These are phyloP conservation scores for Coelopa frigida DNA, from an alignment of 1,140 invertebrate species.

Conservation along the genomic window DNA sequence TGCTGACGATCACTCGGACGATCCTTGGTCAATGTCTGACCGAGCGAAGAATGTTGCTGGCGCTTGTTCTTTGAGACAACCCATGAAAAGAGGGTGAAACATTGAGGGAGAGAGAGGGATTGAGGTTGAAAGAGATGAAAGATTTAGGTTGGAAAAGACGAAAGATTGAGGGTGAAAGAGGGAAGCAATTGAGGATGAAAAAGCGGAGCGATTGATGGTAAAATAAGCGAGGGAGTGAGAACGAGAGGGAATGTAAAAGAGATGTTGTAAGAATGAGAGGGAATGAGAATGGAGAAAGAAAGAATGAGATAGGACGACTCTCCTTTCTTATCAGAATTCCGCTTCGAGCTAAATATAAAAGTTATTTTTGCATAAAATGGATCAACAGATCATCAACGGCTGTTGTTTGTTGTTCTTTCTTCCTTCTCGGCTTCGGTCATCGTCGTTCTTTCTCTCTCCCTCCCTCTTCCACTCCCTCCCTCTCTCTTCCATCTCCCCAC, in stretches of 20 bases:
- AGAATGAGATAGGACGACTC: no score
- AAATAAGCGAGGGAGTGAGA: background rate
- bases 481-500: no score
- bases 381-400: no score
- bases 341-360: no score
- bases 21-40: background rate
- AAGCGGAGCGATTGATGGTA: background rate
- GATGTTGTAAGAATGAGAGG: background rate
- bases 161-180: background rate
- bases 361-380: no score
- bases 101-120: background rate
- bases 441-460: no score
- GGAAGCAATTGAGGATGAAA: background rate
- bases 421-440: no score
- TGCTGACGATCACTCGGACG: background rate
- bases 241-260: background rate
- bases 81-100: background rate
- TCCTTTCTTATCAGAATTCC: no score
- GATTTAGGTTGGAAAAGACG: background rate
- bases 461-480: no score
- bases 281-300: background rate
- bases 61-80: background rate
- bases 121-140: background rate
- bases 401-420: no score
- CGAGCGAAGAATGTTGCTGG: background rate